phyloP scores from a whole-genome alignment of 2,113 vertebrate genomes.

The Pionites leucogaster region DNA sequence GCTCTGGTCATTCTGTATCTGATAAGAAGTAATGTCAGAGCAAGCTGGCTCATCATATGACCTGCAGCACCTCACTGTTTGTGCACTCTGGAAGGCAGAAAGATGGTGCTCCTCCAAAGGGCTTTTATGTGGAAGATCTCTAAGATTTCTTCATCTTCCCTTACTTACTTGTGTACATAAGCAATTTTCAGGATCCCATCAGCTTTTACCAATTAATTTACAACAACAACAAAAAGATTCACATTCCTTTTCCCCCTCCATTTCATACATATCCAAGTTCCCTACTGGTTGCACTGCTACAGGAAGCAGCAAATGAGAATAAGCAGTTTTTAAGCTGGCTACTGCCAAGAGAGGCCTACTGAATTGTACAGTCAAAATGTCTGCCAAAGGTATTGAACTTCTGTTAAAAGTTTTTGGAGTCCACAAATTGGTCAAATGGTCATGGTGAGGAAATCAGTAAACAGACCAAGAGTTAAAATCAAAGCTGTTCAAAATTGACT shows the following conservation, averaged over 20 bases:
- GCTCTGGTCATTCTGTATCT: background rate
- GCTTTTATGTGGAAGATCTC: background rate
- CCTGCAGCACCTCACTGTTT: background rate
- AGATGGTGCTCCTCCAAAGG: background rate
- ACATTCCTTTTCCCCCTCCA: fast-evolving
- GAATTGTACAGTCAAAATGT: background rate
- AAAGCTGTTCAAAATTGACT: background rate
- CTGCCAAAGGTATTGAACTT: background rate
- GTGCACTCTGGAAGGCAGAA: background rate
- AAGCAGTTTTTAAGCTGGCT: background rate
- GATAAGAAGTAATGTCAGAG: fast-evolving
- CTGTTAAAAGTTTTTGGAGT: background rate
- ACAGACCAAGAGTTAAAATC: background rate
- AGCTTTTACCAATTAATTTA: background rate
- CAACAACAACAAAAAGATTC: background rate
- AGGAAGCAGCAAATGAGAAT: background rate
- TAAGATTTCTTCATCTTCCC: background rate
- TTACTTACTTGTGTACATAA: background rate
- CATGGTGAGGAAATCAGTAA: background rate
- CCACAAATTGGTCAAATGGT: background rate
- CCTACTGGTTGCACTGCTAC: no score
- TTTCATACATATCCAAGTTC: background rate
- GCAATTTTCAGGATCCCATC: background rate
- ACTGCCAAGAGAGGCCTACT: background rate
- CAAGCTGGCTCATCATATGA: background rate